phyloP scores from a whole-genome alignment of 2,113 vertebrate species.

The Catharus fuscescens region DNA sequence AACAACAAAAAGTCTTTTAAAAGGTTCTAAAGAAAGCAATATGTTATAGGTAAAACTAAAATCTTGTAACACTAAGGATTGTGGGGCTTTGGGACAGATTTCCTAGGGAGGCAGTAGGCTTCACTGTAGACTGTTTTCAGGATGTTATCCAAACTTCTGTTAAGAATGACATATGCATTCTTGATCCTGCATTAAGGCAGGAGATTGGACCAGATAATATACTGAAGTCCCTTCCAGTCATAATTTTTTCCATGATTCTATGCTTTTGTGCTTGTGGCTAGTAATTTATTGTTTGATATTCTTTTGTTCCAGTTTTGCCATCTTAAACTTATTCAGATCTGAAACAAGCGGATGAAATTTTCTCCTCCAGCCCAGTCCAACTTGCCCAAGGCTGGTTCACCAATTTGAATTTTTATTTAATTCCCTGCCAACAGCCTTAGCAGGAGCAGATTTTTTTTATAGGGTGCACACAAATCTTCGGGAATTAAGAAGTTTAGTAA shows the following conservation, averaged over 20 bases:
- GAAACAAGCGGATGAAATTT: background rate
- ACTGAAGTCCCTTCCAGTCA: background rate
- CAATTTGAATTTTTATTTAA: constrained; percentile 10
- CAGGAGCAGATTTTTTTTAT: constrained; percentile 9
- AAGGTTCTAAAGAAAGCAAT: background rate
- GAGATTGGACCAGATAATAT: background rate
- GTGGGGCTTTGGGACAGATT: background rate
- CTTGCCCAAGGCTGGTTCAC: background rate
- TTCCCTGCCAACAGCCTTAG: background rate
- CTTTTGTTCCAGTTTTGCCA: constrained; percentile 18
- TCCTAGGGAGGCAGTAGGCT: background rate
- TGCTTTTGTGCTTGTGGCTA: background rate
- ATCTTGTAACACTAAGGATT: background rate
- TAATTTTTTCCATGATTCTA: background rate
- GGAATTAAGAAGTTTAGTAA: background rate
- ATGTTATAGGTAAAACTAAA: background rate
- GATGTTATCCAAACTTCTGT: background rate
- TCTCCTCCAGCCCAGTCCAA: background rate
- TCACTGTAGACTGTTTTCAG: background rate
- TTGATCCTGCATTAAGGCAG: background rate
- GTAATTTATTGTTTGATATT: constrained; percentile 27
- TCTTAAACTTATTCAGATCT: background rate
- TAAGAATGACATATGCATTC: background rate
- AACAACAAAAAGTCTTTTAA: background rate
- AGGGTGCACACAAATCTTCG: background rate